Evolutionary conservation across 2,113 vertebrate species (phyloP).

Genomic region (Notothenia coriiceps): DNA sequence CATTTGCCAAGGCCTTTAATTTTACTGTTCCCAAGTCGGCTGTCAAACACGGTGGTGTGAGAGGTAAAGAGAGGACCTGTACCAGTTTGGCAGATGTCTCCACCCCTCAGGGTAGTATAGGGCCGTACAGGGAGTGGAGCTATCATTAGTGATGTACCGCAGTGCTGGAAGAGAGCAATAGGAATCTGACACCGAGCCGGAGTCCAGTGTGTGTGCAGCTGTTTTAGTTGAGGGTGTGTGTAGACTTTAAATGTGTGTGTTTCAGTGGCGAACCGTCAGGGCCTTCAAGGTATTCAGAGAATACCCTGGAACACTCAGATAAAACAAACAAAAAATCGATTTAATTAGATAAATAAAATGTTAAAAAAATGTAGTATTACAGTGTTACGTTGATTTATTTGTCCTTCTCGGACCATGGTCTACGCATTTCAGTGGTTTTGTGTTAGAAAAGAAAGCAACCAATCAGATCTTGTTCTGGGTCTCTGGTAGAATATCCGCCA

Average conservation of each 20-base stretch:
- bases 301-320: too few relatives aligned
- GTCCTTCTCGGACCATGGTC: too few relatives aligned
- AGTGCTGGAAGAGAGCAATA: constrained; percentile 56
- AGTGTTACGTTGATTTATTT: too few relatives aligned
- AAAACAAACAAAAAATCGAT: too few relatives aligned
- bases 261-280: background rate
- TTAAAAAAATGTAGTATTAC: too few relatives aligned
- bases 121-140: constrained; percentile 64
- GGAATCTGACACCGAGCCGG: constrained; percentile 42
- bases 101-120: constrained; percentile 55
- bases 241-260: constrained; percentile 19
- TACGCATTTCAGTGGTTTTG: too few relatives aligned
- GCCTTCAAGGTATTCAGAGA: too few relatives aligned
- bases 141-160: constrained; percentile 73
- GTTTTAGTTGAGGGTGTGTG: constrained; percentile 3
- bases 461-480: too few relatives aligned
- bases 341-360: too few relatives aligned
- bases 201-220: constrained; percentile 5
- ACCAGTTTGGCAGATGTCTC: constrained; percentile 68
- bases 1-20: constrained; percentile 74
- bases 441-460: too few relatives aligned
- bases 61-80: constrained; percentile 59
- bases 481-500: too few relatives aligned
- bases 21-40: constrained; percentile 67
- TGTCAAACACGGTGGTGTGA: constrained; percentile 69